phyloP scores from a whole-genome alignment of 2,113 vertebrate species.

The Perca fluviatilis region DNA sequence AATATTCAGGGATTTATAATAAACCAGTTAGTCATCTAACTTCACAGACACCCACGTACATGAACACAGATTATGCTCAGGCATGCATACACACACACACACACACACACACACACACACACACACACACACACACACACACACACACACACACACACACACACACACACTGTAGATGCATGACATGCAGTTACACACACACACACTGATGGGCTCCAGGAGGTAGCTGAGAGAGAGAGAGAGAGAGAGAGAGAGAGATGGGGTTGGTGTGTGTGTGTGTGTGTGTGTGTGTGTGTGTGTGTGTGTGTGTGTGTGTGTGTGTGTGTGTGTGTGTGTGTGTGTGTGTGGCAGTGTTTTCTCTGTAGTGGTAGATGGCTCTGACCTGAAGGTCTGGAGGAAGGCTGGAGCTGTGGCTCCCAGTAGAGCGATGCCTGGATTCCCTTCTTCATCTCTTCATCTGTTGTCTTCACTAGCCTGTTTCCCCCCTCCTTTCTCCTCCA shows the following conservation, averaged over 20 bases:
- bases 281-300: conserved; percentile 15
- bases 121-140: conserved; percentile 17
- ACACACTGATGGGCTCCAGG: conserved; percentile 43
- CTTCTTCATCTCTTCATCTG: conserved; percentile 41
- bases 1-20: conserved; percentile 25
- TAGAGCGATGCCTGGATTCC: conserved; percentile 52
- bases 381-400: conserved; percentile 61
- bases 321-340: conserved; percentile 18
- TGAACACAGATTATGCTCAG: not conserved
- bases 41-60: conserved; percentile 9
- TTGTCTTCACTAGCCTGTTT: conserved; percentile 27
- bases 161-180: conserved; percentile 26
- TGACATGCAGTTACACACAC: conserved; percentile 28
- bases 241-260: too few species aligned
- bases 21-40: conserved; percentile 13
- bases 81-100: conserved; percentile 11
- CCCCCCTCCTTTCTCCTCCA: not conserved
- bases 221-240: conserved; percentile 24
- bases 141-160: conserved; percentile 17
- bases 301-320: conserved; percentile 20
- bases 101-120: conserved; percentile 21
- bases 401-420: conserved; percentile 60
- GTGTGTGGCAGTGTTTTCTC: conserved; percentile 34
- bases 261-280: conserved; percentile 1
- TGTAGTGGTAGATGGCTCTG: conserved; percentile 54